Conservation (phyloP, 2,888 invertebrate genomes). For the Selenia dentaria region DNA sequence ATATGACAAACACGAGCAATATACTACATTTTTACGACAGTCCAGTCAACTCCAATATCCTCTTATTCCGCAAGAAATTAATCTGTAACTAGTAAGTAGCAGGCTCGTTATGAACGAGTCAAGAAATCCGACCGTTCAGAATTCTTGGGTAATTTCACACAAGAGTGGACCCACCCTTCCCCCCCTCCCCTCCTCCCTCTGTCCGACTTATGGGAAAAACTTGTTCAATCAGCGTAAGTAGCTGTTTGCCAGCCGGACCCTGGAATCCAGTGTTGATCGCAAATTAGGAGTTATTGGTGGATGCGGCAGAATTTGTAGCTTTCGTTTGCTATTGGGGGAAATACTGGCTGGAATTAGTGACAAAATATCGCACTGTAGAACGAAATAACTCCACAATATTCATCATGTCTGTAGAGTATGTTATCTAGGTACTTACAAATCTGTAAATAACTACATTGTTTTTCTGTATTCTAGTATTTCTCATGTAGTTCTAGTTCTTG, state of each 20-base stretch:
- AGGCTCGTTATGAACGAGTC: conserved; percentile 39
- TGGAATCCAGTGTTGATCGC: conserved; percentile 25
- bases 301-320: conserved; percentile 36
- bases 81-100: conserved; percentile 23
- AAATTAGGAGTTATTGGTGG: conserved; percentile 30
- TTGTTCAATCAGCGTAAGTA: conserved; percentile 79
- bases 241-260: conserved; percentile 61
- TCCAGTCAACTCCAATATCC: conserved; percentile 15
- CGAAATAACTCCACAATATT: no score
- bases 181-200: conserved; percentile 45
- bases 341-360: no score
- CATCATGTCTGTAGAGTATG: no score
- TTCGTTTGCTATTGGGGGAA: not conserved
- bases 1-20: conserved; percentile 22
- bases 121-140: conserved; percentile 43
- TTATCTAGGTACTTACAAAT: no score
- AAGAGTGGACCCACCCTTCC: conserved; percentile 53
- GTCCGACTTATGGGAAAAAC: conserved; percentile 73
- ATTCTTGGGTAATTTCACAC: conserved; percentile 71
- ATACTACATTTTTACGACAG: conserved; percentile 20
- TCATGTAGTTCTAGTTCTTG: no score
- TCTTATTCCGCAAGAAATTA: conserved; percentile 29
- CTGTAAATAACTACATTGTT: no score
- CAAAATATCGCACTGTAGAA: no score
- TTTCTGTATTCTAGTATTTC: no score